A percentile compares a stretch with the other conserved stretches of the same genome.
These are phyloP conservation scores for Epicauta chinensis DNA, from an alignment of 1,140 invertebrate species.

Conservation along the genomic window DNA sequence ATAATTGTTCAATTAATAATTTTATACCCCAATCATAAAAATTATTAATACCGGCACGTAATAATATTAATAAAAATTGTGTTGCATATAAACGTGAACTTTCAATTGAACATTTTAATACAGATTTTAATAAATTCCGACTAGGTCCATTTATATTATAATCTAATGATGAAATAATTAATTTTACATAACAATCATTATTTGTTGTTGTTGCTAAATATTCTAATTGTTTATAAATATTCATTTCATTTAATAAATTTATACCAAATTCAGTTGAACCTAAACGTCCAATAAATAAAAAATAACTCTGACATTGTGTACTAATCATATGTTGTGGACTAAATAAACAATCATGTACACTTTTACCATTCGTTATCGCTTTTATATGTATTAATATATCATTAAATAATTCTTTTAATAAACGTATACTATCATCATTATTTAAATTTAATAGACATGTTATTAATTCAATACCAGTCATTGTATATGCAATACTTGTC, in stretches of 20 bases:
- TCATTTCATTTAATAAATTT: constrained; percentile 66
- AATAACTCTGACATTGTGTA: constrained; percentile 89
- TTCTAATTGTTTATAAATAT: constrained; percentile 69
- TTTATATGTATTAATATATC: constrained; percentile 74
- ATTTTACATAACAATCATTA: constrained; percentile 87
- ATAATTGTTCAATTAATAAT: constrained; percentile 72
- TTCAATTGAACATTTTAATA: constrained; percentile 60
- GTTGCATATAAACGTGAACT: constrained; percentile 82
- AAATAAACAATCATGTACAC: constrained; percentile 81
- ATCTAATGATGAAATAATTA: constrained; percentile 84
- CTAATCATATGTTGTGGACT: constrained; percentile 81
- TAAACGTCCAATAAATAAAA: constrained; percentile 84
- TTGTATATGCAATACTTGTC: constrained; percentile 56
- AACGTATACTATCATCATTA: constrained; percentile 50
- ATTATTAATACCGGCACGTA: constrained; percentile 58
- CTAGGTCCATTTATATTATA: constrained; percentile 68
- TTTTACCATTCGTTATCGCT: constrained; percentile 63
- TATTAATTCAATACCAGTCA: constrained; percentile 69
- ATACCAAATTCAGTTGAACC: constrained; percentile 68
- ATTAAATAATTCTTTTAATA: constrained; percentile 70
- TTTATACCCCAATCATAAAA: constrained; percentile 78
- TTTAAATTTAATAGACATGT: constrained; percentile 65
- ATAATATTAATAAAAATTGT: constrained; percentile 78
- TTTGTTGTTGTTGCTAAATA: constrained; percentile 74
- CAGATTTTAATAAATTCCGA: constrained; percentile 66